Conservation (phyloP, 2,888 invertebrate species). For the Heliconius cydno region DNA sequence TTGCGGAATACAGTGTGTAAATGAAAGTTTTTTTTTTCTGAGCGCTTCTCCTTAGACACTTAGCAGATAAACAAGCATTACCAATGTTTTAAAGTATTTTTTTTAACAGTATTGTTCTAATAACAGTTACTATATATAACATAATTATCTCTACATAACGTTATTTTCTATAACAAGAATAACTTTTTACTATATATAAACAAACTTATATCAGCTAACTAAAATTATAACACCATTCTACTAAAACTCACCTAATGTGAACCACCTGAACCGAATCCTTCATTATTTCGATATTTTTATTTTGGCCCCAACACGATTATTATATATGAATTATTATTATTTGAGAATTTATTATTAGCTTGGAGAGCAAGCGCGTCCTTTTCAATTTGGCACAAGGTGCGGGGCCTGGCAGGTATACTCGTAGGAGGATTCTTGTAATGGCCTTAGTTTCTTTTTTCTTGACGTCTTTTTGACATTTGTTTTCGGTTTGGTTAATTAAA, state of each 20-base stretch:
- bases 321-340: constrained; percentile 84
- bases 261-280: constrained; percentile 71
- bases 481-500: constrained; percentile 73
- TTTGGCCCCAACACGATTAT: constrained; percentile 80
- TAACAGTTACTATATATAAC: too few relatives aligned
- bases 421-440: constrained; percentile 52
- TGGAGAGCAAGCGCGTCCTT: constrained; percentile 77
- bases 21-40: too few relatives aligned
- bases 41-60: too few relatives aligned
- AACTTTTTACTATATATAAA: neutral
- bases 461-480: constrained; percentile 73
- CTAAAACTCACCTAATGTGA: constrained; percentile 65
- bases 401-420: constrained; percentile 51
- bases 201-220: neutral
- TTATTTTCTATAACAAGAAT: neutral
- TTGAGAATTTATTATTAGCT: constrained; percentile 82
- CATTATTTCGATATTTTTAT: constrained; percentile 82
- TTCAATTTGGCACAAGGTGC: constrained; percentile 83
- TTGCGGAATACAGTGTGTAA: too few relatives aligned
- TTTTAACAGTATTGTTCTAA: too few relatives aligned
- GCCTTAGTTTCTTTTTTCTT: constrained; percentile 57
- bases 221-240: neutral
- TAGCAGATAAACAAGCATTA: too few relatives aligned
- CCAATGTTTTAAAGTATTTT: too few relatives aligned
- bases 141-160: too few relatives aligned